Evolutionary conservation across 2,113 vertebrate species (phyloP).

Genomic region (Chiloscyllium plagiosum): DNA sequence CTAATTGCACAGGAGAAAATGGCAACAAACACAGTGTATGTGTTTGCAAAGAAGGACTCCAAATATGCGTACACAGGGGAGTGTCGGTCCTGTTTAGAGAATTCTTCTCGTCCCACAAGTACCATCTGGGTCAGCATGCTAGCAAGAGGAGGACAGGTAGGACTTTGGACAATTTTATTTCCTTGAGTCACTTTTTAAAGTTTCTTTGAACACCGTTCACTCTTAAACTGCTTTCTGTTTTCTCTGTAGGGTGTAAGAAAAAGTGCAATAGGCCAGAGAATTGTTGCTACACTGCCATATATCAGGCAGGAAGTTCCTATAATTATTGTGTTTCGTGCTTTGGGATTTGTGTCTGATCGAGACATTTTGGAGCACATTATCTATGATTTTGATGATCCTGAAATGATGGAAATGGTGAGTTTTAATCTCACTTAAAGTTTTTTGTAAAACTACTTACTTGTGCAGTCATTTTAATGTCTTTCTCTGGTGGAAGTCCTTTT

Average conservation of each 20-base stretch:
- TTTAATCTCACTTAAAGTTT: background rate
- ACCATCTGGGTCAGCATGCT: slow-evolving; percentile 99
- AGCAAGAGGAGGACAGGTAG: slow-evolving; percentile 92
- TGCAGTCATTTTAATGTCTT: background rate
- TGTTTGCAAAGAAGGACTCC: slow-evolving; percentile 97
- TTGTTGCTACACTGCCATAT: slow-evolving; percentile 90
- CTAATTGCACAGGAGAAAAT: slow-evolving; percentile 98
- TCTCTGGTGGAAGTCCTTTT: no score
- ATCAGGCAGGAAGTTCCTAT: slow-evolving; percentile 99
- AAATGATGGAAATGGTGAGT: slow-evolving; percentile 99
- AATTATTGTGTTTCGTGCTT: slow-evolving; percentile 92
- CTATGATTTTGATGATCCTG: slow-evolving; percentile 96
- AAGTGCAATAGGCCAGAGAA: slow-evolving; percentile 95
- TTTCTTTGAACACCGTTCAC: background rate
- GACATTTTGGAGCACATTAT: slow-evolving; percentile 98
- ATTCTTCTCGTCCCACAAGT: slow-evolving; percentile 94
- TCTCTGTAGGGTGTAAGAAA: slow-evolving; percentile 87
- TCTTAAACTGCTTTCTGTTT: background rate
- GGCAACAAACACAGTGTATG: slow-evolving; percentile 98
- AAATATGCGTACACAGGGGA: slow-evolving; percentile 96
- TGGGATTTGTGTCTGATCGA: slow-evolving; percentile 94
- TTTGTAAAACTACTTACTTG: background rate
- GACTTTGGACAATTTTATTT: background rate
- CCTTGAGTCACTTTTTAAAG: background rate
- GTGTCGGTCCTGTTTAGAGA: slow-evolving; percentile 92